Evolutionary conservation across 2,888 invertebrate species (phyloP).

Genomic region (Aporophyla lueneburgensis): DNA sequence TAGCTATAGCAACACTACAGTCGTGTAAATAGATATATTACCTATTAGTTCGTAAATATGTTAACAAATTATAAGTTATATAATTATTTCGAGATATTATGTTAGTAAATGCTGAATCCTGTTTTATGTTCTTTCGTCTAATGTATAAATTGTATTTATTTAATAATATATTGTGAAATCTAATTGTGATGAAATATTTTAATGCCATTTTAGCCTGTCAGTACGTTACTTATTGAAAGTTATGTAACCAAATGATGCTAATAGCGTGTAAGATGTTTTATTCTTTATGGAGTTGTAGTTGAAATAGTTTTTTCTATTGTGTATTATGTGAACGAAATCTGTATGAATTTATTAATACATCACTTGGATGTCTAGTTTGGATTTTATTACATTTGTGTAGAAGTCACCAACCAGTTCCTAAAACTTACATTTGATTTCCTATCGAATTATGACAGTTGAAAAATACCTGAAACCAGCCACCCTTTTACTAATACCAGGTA

Average conservation of each 20-base stretch:
- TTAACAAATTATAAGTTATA: conserved; percentile 72
- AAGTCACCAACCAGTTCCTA: not conserved
- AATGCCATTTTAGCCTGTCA: conserved; percentile 89
- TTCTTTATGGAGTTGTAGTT: conserved; percentile 85
- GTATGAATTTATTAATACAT: conserved; percentile 89
- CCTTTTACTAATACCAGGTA: not conserved
- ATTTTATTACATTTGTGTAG: conserved; percentile 62
- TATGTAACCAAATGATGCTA: conserved; percentile 90
- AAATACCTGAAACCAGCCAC: not conserved
- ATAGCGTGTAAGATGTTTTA: conserved; percentile 87
- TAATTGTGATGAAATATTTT: conserved; percentile 88
- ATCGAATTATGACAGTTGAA: not conserved
- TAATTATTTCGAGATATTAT: conserved; percentile 68
- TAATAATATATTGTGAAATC: conserved; percentile 80
- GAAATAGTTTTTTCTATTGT: conserved; percentile 87
- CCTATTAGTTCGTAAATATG: conserved; percentile 70
- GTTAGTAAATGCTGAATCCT: conserved; percentile 62
- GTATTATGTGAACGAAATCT: conserved; percentile 87
- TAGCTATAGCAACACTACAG: conserved; percentile 68
- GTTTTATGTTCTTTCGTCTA: conserved; percentile 63
- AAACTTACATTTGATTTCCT: not conserved
- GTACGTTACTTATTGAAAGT: conserved; percentile 86
- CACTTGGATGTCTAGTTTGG: conserved; percentile 84
- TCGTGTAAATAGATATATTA: conserved; percentile 79
- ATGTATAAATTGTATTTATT: conserved; percentile 77